Evolutionary conservation across 1,140 invertebrate species (phyloP), one percentile per base, ranked within the genome.

Genomic region (Cotesia typhae): DNA sequence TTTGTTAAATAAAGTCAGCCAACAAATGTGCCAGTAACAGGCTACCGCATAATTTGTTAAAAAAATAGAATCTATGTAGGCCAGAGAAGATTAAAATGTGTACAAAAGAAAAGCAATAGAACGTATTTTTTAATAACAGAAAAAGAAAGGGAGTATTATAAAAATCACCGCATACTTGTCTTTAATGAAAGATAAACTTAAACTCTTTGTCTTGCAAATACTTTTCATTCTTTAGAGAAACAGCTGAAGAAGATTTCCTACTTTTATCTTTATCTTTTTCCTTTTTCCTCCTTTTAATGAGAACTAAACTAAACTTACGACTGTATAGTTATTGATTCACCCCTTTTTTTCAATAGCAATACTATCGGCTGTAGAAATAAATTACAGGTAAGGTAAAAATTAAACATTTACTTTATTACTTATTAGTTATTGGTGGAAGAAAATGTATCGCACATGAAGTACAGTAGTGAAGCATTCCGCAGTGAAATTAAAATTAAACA

Each of bases 91-190:
- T 47, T 47, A 47, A 47, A 47, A 47, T 47, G 10, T 47, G 6
- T 47, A 47, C 41, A 20, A 57, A 57, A 57, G 17, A 57, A 57
- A 17, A 17, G 53, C 12, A 20, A 57, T 57, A 47, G 41, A 47
- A 47, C 7, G 41, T 47, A 47, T 47, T 47, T 47, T 41, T 47
- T 47, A 47, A 47, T 47, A 47, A 47, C 10, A 47, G 41, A 47
- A 47, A 47, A 47, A 47, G 38, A 47, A 47, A 57, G 9, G 17
- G 17, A 57, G 5, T 12, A 57, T 5, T 57, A 7, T 57, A 14
- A 57, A 57, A 57, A 57, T 20, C 53, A 57, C 53, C n/a, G 53
- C 17, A 14, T 57, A 17, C 53, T 57, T 57, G 53, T 57, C 53
- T 57, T 20, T 57, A 57, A 57, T 20, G 53, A 57, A 57, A 57